Base-by-base conservation (phyloP, 2,888 invertebrate genomes). In the Drosophila anceps region DNA sequence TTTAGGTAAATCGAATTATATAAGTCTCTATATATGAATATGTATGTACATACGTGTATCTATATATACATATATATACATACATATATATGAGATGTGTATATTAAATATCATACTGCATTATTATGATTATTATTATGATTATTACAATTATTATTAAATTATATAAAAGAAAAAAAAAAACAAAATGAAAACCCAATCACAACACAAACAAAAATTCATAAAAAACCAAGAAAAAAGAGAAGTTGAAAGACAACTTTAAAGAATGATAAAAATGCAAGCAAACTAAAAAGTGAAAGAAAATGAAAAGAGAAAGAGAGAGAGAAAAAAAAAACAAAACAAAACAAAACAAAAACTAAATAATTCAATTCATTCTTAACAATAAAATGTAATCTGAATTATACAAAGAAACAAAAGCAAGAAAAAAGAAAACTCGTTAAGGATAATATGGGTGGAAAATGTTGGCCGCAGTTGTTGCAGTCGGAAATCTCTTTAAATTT, bases 1-100 rank as follows among this genome's bases (percentile, higher is more conserved):
- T 91, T 80, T 91, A 91, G 91, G 83, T 91, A 91, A 91, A 91
- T 91, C 90, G 88, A 91, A 88, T 91, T 91, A 90, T 88, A 91
- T 82, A 72, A 58, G 61, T 53, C 66, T 63, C 65, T 70, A 68
- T 64, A 68, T 50, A 72, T 33, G 43, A 20, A 37, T 37, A 35
- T 43, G 10, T 65, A 46, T 33, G 41, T 20, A 24, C n/a, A n/a
- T n/a, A n/a, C n/a, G n/a, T n/a, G n/a, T n/a, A n/a, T n/a, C n/a
- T 13, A 4, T 31, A 15, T 24, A 24, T 51, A 15, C 20, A 4
- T 51, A 24, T 35, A 20, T 35, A 57, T 46, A 51, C 33, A 44
- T 39, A 64, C 3, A 60, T 46, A 53, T 39, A 50, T 39, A 64
- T 33, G 33, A n/a, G 44, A 35, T 61, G 65, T 51, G 54, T 53